A percentile compares a stretch with the other conserved stretches of the same genome.
Conservation (phyloP, 2,888 invertebrate genomes). For the Troilus luridus region DNA sequence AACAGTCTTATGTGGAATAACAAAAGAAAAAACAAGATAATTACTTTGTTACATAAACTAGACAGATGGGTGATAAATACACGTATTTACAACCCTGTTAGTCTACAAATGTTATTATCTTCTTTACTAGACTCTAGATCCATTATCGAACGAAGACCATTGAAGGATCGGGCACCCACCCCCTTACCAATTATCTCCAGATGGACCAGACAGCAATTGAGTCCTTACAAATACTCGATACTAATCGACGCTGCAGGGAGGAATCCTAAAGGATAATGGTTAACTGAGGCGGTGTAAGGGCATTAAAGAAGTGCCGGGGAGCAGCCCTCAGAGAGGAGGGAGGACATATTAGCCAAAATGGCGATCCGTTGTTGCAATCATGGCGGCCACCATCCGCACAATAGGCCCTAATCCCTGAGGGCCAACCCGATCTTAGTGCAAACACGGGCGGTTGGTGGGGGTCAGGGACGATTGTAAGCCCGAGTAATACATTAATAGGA, state of each 20-base stretch:
- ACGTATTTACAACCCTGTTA: not conserved
- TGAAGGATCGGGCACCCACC: not conserved
- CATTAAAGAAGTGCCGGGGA: not conserved
- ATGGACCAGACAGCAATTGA: not conserved
- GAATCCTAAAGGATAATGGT: slow-evolving; percentile 5
- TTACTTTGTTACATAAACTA: not conserved
- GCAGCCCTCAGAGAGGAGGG: not conserved
- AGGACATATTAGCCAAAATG: slow-evolving; percentile 50
- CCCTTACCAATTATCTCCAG: not conserved
- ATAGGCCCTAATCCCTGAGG: not conserved
- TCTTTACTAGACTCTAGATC: not conserved
- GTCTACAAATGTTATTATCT: not conserved
- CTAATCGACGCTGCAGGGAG: not conserved
- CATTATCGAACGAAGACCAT: not conserved
- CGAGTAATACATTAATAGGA: not conserved
- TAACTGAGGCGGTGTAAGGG: not conserved
- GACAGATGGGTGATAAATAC: not conserved
- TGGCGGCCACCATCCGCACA: slow-evolving; percentile 27
- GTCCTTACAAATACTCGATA: not conserved
- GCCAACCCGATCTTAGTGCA: not conserved
- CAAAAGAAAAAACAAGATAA: no score
- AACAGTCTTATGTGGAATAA: no score
- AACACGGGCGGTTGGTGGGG: slow-evolving; percentile 1
- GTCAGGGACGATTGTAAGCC: not conserved
- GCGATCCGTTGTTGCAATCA: slow-evolving; percentile 32